Percentiles rank a stretch among this genome's conserved stretches.
These are phyloP conservation scores for Pholis gunnellus DNA, from an alignment of 2,113 vertebrate genomes.

Conservation along the genomic window DNA sequence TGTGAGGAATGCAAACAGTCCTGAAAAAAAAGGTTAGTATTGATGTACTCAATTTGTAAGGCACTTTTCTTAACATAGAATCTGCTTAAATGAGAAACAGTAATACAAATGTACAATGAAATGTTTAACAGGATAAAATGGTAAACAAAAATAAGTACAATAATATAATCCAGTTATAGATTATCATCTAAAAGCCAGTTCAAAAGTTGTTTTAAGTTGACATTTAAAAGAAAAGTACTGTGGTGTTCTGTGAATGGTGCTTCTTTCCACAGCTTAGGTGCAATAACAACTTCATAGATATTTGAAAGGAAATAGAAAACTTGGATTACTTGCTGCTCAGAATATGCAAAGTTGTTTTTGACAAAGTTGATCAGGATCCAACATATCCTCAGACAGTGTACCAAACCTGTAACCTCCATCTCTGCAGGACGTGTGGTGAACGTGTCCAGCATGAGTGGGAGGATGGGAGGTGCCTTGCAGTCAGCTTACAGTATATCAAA, in stretches of 20 bases:
- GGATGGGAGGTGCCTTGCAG: slow-evolving; percentile 84
- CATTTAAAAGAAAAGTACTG: not conserved
- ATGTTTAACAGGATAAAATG: not conserved
- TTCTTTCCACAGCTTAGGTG: not conserved
- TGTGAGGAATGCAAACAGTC: slow-evolving; percentile 17
- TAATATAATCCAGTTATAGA: not conserved
- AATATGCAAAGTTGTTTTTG: not conserved
- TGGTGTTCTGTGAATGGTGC: not conserved
- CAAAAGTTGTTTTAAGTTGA: too few species aligned
- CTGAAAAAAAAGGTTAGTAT: not conserved
- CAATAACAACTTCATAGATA: not conserved
- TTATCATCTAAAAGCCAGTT: not conserved
- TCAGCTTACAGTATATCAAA: slow-evolving; percentile 91
- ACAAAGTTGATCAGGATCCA: not conserved
- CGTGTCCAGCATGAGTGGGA: slow-evolving; percentile 87
- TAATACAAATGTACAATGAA: not conserved
- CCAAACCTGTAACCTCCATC: not conserved
- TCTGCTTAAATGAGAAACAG: too few species aligned
- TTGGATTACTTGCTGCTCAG: not conserved
- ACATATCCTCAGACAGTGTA: not conserved
- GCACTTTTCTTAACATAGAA: not conserved
- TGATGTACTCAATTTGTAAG: not conserved
- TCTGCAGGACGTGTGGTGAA: slow-evolving; percentile 89
- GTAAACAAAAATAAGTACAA: not conserved
- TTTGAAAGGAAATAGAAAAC: not conserved